A percentile compares a stretch with the other conserved stretches of the same genome.
These are phyloP conservation scores for Lasius platythorax DNA, from an alignment of 2,888 invertebrate genomes.

Conservation along the genomic window DNA sequence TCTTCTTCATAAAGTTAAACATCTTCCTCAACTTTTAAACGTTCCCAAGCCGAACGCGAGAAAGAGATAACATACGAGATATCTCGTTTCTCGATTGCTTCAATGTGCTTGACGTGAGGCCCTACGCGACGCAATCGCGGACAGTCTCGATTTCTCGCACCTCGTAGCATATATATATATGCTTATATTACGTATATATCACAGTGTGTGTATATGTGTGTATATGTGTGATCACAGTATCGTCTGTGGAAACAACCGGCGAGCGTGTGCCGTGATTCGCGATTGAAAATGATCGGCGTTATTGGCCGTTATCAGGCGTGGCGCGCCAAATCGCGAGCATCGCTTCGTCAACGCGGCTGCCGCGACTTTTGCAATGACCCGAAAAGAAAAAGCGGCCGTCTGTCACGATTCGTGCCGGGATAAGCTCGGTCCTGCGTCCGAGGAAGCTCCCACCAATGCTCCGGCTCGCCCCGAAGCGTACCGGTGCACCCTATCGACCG, in stretches of 20 bases:
- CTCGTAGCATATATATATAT: slow-evolving; percentile 35
- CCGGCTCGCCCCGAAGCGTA: slow-evolving; percentile 40
- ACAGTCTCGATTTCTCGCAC: slow-evolving; percentile 57
- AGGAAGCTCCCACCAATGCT: not conserved
- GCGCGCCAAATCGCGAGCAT: slow-evolving; percentile 44
- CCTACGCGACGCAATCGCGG: slow-evolving; percentile 62
- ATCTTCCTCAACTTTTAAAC: slow-evolving; percentile 86
- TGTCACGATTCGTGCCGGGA: slow-evolving; percentile 27
- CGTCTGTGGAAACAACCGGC: slow-evolving; percentile 60
- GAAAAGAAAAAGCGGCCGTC: not conserved
- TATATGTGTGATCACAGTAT: slow-evolving; percentile 50
- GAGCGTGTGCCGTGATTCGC: slow-evolving; percentile 10
- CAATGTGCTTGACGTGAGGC: slow-evolving; percentile 42
- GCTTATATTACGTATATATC: not conserved
- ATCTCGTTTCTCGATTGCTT: slow-evolving; percentile 65
- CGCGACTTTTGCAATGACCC: slow-evolving; percentile 16
- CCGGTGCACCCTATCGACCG: slow-evolving; percentile 41
- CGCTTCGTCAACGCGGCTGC: slow-evolving; percentile 29
- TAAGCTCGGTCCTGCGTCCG: not conserved
- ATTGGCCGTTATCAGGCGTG: slow-evolving; percentile 6
- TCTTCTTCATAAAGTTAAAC: slow-evolving; percentile 98
- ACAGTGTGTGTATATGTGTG: slow-evolving; percentile 4
- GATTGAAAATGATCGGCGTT: slow-evolving; percentile 18
- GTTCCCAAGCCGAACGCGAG: slow-evolving; percentile 65
- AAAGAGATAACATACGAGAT: slow-evolving; percentile 67